Evolutionary conservation across 2,113 vertebrate species (phyloP), one percentile per base, ranked within the genome.

Genomic region (Murina feae): DNA sequence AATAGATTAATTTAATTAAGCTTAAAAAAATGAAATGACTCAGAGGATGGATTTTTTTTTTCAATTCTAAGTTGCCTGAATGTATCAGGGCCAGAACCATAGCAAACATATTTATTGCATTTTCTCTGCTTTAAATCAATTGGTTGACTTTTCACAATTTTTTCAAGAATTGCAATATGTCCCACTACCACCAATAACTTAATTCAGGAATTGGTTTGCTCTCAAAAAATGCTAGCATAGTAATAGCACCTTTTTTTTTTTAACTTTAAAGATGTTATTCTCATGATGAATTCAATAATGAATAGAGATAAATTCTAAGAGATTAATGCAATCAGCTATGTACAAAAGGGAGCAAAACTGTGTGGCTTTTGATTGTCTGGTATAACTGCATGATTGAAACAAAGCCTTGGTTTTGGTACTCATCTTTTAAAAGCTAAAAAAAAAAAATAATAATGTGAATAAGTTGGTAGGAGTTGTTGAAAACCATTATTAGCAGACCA

Each of bases 1-100:
- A 68, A 79, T 53, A 92, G 47, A 81, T 53, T 92, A 66, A 96
- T 86, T 95, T 96, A 95, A 91, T 91, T 95, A 97, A 92, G 79
- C 1, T 5, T 91, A 18, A 71, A 63, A 91, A 93, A 74, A 74
- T 44, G 10, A 86, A 14, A 53, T 44, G 80, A 88, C 18, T 82
- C 17, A 42, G 13, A 89, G 32, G 47, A 20, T 83, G 7, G 30
- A 82, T 85, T 60, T 84, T 10, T 84, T 82, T 10, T 58, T 85
- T 95, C 55, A 39, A 32, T 90, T 95, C 42, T 86, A 88, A 55
- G 49, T 94, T 14, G 72, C 39, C 32, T 78, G 28, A 90, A 78
- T 9, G 75, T 13, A 84, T 21, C 4, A 49, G 21, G 5, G 9
- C n/a, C 53, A 55, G 60, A 88, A 72, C 12, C 74, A 20, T 14